Percentiles rank a stretch among this genome's conserved stretches.
phyloP scores from a whole-genome alignment of 2,113 vertebrate genomes.

The Periophthalmodon schlosseri region DNA sequence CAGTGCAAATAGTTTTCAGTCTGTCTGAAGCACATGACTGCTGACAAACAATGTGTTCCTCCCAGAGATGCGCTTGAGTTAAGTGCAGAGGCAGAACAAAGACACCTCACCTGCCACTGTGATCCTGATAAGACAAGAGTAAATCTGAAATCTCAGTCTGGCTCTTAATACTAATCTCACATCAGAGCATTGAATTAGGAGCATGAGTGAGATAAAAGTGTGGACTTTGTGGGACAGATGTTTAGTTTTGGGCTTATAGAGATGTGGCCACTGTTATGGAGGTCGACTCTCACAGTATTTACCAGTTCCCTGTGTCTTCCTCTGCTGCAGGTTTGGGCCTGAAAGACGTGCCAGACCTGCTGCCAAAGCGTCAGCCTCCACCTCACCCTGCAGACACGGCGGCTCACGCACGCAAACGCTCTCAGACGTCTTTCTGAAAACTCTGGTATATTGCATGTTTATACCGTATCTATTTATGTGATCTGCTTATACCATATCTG shows the following conservation, averaged over 20 bases:
- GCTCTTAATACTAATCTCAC: not conserved
- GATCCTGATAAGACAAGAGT: not conserved
- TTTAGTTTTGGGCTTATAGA: constrained; percentile 33
- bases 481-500: not conserved
- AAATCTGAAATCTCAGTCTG: constrained; percentile 1
- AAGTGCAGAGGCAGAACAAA: constrained; percentile 49
- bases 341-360: constrained; percentile 82
- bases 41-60: constrained; percentile 60
- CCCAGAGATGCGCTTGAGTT: constrained; percentile 45
- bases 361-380: constrained; percentile 77
- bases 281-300: constrained; percentile 52
- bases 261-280: constrained; percentile 49
- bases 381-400: constrained; percentile 82
- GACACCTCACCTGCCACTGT: constrained; percentile 23
- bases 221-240: not conserved
- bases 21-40: constrained; percentile 56
- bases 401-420: constrained; percentile 40
- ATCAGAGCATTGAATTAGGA: not conserved
- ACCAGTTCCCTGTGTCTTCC: constrained; percentile 31
- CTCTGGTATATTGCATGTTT: not conserved
- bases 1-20: constrained; percentile 25
- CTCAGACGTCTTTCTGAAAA: not conserved
- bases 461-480: not conserved
- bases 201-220: not conserved
- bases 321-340: constrained; percentile 78